A percentile compares a stretch with the other conserved stretches of the same genome.
Evolutionary conservation across 2,113 vertebrate genomes (phyloP).

Genomic region (Panurus biarmicus): DNA sequence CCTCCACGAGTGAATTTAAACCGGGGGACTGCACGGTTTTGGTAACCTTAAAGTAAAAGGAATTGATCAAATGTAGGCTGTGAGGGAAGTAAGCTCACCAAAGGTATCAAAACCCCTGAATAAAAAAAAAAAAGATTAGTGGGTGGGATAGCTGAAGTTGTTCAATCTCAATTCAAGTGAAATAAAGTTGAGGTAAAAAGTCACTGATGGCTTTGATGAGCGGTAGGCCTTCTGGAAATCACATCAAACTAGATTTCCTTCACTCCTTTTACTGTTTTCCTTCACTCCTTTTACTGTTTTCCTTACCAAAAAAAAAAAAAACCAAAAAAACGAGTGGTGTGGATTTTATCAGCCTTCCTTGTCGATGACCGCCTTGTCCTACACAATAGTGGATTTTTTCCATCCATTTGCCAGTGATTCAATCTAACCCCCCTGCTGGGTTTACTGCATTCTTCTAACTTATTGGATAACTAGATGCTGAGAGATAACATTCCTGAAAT

Average conservation of each 20-base stretch:
- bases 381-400: slow-evolving; percentile 68
- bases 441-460: slow-evolving; percentile 80
- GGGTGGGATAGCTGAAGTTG: background rate
- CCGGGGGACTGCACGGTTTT: background rate
- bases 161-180: background rate
- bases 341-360: slow-evolving; percentile 41
- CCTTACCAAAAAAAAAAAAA: background rate
- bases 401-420: slow-evolving; percentile 77
- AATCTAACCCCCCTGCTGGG: slow-evolving; percentile 76
- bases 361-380: slow-evolving; percentile 39
- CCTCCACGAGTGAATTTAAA: background rate
- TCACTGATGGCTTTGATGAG: background rate
- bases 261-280: background rate
- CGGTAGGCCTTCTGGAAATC: background rate
- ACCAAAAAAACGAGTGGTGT: background rate
- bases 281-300: background rate
- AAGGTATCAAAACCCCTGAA: background rate
- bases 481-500: slow-evolving; percentile 83
- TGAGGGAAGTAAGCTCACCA: background rate
- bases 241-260: background rate
- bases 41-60: background rate
- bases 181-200: background rate
- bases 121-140: background rate
- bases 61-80: background rate
- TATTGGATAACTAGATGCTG: slow-evolving; percentile 80